Evolutionary conservation across 2,113 vertebrate genomes (phyloP).

Genomic region (Phylloscopus trochilus): DNA sequence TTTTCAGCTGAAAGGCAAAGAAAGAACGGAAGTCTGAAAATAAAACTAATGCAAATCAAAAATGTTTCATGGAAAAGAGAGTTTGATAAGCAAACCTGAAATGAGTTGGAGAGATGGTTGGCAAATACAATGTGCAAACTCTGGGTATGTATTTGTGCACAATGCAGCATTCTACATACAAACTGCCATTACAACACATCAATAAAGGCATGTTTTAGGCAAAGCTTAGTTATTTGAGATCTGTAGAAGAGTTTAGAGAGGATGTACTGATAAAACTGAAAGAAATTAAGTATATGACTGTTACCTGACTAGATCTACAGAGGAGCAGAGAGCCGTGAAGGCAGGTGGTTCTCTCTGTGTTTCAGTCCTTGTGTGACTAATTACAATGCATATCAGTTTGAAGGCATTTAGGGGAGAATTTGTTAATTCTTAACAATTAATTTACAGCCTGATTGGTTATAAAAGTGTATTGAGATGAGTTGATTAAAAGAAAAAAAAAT

Average conservation of each 20-base stretch:
- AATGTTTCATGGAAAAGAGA: not conserved
- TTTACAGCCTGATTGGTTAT: not conserved
- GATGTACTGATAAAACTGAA: not conserved
- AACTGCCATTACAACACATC: not conserved
- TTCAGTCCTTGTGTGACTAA: not conserved
- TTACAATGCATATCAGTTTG: not conserved
- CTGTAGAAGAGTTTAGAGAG: not conserved
- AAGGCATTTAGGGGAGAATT: fast-evolving
- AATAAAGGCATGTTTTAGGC: not conserved
- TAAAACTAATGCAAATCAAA: not conserved
- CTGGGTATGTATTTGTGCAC: not conserved
- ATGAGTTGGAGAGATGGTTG: not conserved
- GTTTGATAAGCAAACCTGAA: not conserved
- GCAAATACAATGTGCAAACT: not conserved
- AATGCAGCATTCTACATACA: not conserved
- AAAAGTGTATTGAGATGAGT: not conserved
- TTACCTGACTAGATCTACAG: not conserved
- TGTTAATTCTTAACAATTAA: not conserved
- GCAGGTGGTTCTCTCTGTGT: not conserved
- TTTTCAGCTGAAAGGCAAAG: not conserved
- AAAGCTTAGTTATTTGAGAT: not conserved
- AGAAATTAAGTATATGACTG: not conserved
- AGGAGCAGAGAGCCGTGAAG: not conserved
- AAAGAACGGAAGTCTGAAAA: not conserved
- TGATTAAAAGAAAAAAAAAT: not conserved